phyloP scores from a whole-genome alignment of 2,888 invertebrate genomes.

The Lymantria monacha region DNA sequence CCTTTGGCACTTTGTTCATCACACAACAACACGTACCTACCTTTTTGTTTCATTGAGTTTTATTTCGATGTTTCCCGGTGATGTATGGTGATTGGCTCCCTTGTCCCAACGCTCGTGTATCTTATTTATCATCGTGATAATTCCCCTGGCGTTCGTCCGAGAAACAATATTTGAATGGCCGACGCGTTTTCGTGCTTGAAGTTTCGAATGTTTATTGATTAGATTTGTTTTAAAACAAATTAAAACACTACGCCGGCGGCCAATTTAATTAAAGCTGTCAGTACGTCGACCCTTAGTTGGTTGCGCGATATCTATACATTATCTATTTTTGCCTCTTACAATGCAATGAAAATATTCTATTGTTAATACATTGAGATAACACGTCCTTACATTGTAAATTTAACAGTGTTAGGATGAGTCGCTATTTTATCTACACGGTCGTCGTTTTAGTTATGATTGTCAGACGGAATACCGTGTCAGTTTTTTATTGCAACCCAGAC shows the following conservation, averaged over 20 bases:
- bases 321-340: constrained; percentile 54
- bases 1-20: constrained; percentile 70
- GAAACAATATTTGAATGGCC: constrained; percentile 71
- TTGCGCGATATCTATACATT: constrained; percentile 54
- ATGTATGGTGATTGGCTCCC: constrained; percentile 81
- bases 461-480: constrained; percentile 38
- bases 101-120: constrained; percentile 72
- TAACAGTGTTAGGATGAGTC: constrained; percentile 66
- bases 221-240: constrained; percentile 68
- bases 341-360: constrained; percentile 64
- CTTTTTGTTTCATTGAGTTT: constrained; percentile 74
- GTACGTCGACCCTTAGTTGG: constrained; percentile 44
- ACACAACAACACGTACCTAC: constrained; percentile 62
- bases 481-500: constrained; percentile 53
- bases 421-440: constrained; percentile 42
- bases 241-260: constrained; percentile 60
- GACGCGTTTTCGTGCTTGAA: constrained; percentile 52
- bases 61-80: constrained; percentile 71
- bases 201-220: constrained; percentile 71
- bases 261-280: constrained; percentile 66
- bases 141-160: constrained; percentile 63
- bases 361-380: constrained; percentile 66
- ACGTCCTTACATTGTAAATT: constrained; percentile 58
- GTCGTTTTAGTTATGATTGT: constrained; percentile 51
- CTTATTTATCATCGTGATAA: constrained; percentile 79